Conservation (phyloP, 2,113 vertebrate genomes). For the Tachycineta bicolor region DNA sequence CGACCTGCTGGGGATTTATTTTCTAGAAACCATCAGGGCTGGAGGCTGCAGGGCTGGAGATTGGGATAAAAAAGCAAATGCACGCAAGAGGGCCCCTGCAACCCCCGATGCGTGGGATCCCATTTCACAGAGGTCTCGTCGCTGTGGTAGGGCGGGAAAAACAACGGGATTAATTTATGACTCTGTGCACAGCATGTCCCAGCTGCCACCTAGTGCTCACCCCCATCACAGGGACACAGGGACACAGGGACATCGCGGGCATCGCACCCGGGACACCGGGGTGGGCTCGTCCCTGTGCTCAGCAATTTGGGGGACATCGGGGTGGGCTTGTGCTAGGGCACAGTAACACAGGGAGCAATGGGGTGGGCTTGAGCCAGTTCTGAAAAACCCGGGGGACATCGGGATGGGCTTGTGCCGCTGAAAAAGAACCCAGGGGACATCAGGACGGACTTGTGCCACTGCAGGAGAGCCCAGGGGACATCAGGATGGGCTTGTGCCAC, state of each 20-base stretch:
- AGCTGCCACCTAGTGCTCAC: background rate
- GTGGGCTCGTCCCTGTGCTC: fast-evolving
- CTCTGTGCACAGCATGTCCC: fast-evolving
- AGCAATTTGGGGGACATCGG: no score
- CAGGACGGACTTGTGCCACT: fast-evolving
- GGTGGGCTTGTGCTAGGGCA: no score
- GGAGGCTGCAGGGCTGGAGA: background rate
- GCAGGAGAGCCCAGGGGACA: no score
- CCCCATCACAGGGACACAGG: fast-evolving
- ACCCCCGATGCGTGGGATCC: fast-evolving
- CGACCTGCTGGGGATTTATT: background rate
- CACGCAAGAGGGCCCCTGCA: background rate
- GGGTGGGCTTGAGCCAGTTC: background rate
- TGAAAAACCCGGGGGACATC: no score
- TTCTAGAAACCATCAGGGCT: background rate
- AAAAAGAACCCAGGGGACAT: background rate
- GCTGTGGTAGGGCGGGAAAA: fast-evolving
- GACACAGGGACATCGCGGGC: background rate
- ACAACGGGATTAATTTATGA: fast-evolving
- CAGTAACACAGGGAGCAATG: fast-evolving
- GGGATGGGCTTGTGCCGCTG: background rate
- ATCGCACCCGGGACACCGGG: fast-evolving
- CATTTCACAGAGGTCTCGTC: background rate
- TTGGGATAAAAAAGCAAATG: fast-evolving
- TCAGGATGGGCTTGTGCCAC: fast-evolving